Base-by-base conservation (phyloP, 92 coral and sea anemone species). In the Ricordea florida region DNA sequence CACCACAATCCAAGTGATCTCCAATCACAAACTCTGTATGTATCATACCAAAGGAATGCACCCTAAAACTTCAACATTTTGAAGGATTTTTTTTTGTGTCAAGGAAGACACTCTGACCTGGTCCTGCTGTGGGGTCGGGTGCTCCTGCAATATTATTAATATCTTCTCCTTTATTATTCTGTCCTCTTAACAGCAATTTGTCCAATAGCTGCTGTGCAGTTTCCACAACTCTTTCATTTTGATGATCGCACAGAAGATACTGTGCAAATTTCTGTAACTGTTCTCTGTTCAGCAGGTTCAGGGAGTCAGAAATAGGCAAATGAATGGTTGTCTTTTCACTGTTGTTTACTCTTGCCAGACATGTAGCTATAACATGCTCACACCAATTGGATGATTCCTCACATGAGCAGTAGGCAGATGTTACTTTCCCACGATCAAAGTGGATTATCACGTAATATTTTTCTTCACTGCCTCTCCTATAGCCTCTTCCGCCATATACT, bases 81-180 rank as follows among this genome's bases (percentile, higher is more conserved):
- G n/a, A n/a, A n/a, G n/a, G n/a, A n/a, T n/a, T n/a, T n/a, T n/a
- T n/a, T n/a, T n/a, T n/a, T n/a, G n/a, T n/a, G n/a, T n/a, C n/a
- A n/a, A n/a, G n/a, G n/a, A n/a, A n/a, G 26, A 52, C 31, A 57
- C 8, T 15, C 79, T 61, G 51, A 94, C 98, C 98, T 42, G 98
- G 97, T 22, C 98, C 98, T 29, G 98, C 97, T 10, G 98, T 92
- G 4, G 98, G 97, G 55, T 94, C 98, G 15, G 98, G 98, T 20
- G 93, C 98, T 10, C 98, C 98, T 28, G 83, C 36, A 33, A 89
- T 59, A 31, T 52, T 64, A 63, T 92, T 89, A 35, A 94, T 94
- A 28, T 87, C 88, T 8, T 92, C 89, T 9, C 76, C 81, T 6
- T 85, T 58, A 2, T 29, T 48, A 27, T 16, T 21, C 8, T 87